A percentile compares a stretch with the other conserved stretches of the same genome.
These are phyloP conservation scores for Lycopodina hypogea DNA, from an alignment of 37 sponge, comb jelly and placozoan species.

Conservation along the genomic window DNA sequence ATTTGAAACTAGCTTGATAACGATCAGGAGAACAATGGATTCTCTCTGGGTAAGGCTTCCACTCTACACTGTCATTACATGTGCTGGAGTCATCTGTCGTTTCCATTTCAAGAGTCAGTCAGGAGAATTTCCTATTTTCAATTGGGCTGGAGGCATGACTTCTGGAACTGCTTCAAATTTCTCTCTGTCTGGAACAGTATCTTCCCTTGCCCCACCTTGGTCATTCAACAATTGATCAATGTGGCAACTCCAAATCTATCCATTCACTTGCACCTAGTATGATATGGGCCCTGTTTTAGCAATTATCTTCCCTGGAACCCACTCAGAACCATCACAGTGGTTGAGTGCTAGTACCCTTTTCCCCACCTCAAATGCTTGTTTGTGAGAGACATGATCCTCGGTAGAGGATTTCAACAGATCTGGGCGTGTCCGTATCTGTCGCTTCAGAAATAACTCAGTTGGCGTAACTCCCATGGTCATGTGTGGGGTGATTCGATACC, in stretches of 20 bases:
- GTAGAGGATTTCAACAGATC: constrained; percentile 10
- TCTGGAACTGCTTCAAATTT: not conserved
- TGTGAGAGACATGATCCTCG: not conserved
- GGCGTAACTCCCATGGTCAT: constrained; percentile 15
- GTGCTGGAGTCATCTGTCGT: not conserved
- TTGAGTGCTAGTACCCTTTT: not conserved
- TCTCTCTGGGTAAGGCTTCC: not conserved
- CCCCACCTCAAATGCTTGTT: constrained; percentile 3
- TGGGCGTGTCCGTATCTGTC: constrained; percentile 2
- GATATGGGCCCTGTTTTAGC: constrained; percentile 4
- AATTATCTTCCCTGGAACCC: not conserved
- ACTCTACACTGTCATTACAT: not conserved
- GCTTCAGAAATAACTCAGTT: not conserved
- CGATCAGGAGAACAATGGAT: not conserved
- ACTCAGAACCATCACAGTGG: not conserved
- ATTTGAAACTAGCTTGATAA: not conserved
- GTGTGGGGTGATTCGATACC: constrained; percentile 1
- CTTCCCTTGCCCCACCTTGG: not conserved
- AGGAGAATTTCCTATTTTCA: no score
- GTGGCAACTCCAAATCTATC: constrained; percentile 16
- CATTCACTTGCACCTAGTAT: not conserved
- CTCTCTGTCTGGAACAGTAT: not conserved
- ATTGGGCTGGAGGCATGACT: no score
- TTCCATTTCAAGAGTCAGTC: not conserved
- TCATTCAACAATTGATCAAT: constrained; percentile 1